phyloP scores from a whole-genome alignment of 2,797 vertebrate species.

The Pseudotriccus pelzelni region DNA sequence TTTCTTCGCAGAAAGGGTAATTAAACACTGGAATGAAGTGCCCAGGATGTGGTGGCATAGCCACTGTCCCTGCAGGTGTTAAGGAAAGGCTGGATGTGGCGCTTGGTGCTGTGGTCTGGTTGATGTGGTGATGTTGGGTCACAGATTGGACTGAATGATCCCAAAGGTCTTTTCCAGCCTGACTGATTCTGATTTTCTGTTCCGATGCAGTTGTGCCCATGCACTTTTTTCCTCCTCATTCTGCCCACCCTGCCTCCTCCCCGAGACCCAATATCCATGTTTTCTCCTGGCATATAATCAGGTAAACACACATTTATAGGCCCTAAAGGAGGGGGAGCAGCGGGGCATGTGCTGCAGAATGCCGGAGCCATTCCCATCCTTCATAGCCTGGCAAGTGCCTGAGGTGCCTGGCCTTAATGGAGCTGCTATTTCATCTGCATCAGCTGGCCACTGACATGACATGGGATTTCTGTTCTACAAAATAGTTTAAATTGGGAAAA shows the following conservation, averaged over 20 bases:
- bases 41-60: background rate
- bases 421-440: background rate
- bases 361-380: rapidly evolving
- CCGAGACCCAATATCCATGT: rapidly evolving
- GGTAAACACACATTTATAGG: rapidly evolving
- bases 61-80: background rate
- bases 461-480: background rate
- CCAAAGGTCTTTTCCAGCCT: background rate
- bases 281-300: background rate
- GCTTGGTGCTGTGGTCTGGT: background rate
- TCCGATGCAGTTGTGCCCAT: rapidly evolving
- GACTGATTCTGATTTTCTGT: background rate
- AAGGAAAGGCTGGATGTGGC: background rate
- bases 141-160: rapidly evolving
- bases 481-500: background rate
- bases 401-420: background rate
- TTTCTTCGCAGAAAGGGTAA: background rate
- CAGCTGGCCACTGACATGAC: background rate
- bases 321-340: background rate
- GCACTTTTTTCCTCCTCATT: background rate
- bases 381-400: background rate
- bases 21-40: background rate
- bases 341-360: background rate
- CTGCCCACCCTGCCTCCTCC: background rate
- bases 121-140: background rate